Percentiles rank a stretch among this genome's conserved stretches.
phyloP scores from a whole-genome alignment of 2,113 vertebrate genomes.

The Microcebus ravelobensis region DNA sequence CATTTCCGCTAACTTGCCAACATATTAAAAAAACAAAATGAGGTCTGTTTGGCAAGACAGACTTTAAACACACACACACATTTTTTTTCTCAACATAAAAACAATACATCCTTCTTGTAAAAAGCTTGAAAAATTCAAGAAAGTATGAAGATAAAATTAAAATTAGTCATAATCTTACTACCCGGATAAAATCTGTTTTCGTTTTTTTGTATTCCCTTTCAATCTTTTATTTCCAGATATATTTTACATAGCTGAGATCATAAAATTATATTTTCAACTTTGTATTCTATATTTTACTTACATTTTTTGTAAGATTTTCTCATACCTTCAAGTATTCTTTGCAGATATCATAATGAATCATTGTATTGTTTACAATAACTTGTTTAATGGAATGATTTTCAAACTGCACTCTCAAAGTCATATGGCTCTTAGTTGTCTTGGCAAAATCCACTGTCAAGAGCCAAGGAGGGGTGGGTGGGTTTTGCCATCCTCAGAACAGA shows the following conservation, averaged over 20 bases:
- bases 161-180: background rate
- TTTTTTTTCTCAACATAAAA: background rate
- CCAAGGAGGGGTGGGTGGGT: background rate
- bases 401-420: background rate
- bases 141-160: background rate
- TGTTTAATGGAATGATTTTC: background rate
- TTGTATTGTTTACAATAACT: background rate
- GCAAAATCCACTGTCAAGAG: background rate
- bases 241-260: background rate
- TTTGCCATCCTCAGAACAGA: background rate
- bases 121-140: background rate
- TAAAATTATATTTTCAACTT: slow-evolving; percentile 16
- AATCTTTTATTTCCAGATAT: background rate
- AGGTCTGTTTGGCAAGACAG: background rate
- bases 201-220: background rate
- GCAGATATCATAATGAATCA: background rate
- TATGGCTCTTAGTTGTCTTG: background rate
- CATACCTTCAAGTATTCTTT: background rate
- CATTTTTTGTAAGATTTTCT: background rate
- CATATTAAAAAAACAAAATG: background rate
- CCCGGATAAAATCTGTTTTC: background rate
- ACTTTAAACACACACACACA: background rate
- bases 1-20: background rate
- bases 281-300: background rate
- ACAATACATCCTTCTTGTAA: background rate